Evolutionary conservation across 2,888 invertebrate genomes (phyloP).

Genomic region (Linyphia triangularis): DNA sequence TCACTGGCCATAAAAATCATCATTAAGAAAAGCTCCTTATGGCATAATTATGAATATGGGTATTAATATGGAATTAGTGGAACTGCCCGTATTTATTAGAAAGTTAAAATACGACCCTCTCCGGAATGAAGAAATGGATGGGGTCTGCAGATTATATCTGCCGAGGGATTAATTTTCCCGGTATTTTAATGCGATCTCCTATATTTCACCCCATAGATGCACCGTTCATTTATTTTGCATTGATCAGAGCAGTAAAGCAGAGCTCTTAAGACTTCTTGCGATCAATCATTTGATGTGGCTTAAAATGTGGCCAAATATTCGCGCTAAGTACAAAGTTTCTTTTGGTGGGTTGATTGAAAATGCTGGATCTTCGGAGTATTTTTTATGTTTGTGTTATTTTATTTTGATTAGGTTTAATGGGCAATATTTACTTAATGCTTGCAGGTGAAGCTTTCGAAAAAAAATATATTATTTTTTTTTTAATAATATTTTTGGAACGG

Average conservation of each 20-base stretch:
- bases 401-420: background rate
- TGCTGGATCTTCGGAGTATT: background rate
- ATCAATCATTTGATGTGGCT: slow-evolving; percentile 40
- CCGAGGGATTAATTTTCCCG: slow-evolving; percentile 62
- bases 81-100: slow-evolving; percentile 66
- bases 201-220: slow-evolving; percentile 46
- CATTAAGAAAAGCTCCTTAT: slow-evolving; percentile 44
- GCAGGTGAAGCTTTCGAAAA: no score
- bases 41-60: slow-evolving; percentile 67
- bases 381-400: slow-evolving; percentile 9
- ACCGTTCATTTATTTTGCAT: slow-evolving; percentile 16
- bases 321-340: background rate
- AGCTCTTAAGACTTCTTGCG: slow-evolving; percentile 28
- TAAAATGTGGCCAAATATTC: background rate
- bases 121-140: slow-evolving; percentile 28
- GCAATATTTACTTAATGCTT: no score
- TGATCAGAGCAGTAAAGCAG: slow-evolving; percentile 26
- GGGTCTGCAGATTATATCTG: slow-evolving; percentile 51
- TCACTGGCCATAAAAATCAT: slow-evolving; percentile 66
- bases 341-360: background rate
- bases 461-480: no score
- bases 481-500: no score
- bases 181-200: slow-evolving; percentile 33
- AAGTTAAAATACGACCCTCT: slow-evolving; percentile 62
- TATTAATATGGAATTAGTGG: slow-evolving; percentile 68